Evolutionary conservation across 2,888 invertebrate species (phyloP), one percentile per base, ranked within the genome.

Genomic region (Linnaemya tessellans): DNA sequence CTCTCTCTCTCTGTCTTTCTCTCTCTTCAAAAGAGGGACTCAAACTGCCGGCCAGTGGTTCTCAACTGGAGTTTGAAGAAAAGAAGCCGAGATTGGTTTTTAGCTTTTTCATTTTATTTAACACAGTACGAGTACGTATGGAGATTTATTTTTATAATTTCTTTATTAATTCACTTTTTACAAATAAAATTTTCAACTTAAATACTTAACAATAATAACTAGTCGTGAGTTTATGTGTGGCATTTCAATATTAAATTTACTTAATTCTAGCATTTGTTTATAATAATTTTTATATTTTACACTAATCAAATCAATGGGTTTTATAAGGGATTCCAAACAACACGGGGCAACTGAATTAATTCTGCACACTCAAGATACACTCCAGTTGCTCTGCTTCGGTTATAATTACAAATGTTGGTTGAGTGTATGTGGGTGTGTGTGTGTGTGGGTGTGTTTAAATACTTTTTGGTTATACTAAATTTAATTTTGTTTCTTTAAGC

Each of bases 151-250:
- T 67, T 35, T 58, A 25, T 13, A 25, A 25, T 80, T 65, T 80
- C 18, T 70, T 71, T 70, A 20, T 71, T 79, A 30, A 4, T 54
- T 35, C 1, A 56, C 4, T 73, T 58, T 56, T 85, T 85, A 85
- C 82, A 85, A 82, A 80, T 80, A 82, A 46, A 67, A 62, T 80
- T 62, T 56, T 41, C 70, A 11, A 60, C 84, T 81, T 78, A 81
- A 78, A 77, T 81, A 43, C 84, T 85, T 85, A 85, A 85, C 85
- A 85, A 78, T 74, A 68, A 82, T 79, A 75, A 82, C 71, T 85
- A 74, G 5, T 75, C 65, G 18, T 43, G 79, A 79, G 62, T 56
- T 79, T 67, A 79, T 74, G 70, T 74, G 70, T 81, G 70, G 78
- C 70, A 75, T 15, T 64, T 15, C 15, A 7, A 25, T 65, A 41